A percentile compares a stretch with the other conserved stretches of the same genome.
These are phyloP conservation scores for Serrognathus titanus DNA, from an alignment of 2,888 invertebrate genomes.

Conservation along the genomic window DNA sequence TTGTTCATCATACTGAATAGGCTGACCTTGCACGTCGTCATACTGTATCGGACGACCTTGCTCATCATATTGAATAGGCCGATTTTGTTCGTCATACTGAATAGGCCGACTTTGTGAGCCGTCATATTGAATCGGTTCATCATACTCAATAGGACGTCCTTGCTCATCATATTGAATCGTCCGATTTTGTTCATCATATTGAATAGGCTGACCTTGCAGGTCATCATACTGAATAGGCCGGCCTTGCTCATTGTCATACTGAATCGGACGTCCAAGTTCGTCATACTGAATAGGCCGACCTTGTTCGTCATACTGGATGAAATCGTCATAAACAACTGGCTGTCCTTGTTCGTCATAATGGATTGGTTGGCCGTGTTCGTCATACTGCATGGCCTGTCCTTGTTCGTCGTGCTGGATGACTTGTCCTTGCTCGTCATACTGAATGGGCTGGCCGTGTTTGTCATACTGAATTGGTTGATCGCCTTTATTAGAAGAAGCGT, in stretches of 20 bases:
- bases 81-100: conserved; percentile 27
- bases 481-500: conserved; percentile 6
- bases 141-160: conserved; percentile 20
- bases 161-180: conserved; percentile 25
- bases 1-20: conserved; percentile 18
- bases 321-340: background rate
- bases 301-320: conserved; percentile 18
- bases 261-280: conserved; percentile 19
- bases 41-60: conserved; percentile 20
- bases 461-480: conserved; percentile 21
- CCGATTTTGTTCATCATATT: conserved; percentile 32
- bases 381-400: conserved; percentile 5
- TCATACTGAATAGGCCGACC: conserved; percentile 24
- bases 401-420: conserved; percentile 10
- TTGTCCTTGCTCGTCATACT: conserved; percentile 32
- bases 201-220: conserved; percentile 22
- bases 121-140: conserved; percentile 5
- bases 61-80: conserved; percentile 26
- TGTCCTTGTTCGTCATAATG: background rate
- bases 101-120: conserved; percentile 26
- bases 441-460: conserved; percentile 24
- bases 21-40: conserved; percentile 3
- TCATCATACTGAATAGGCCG: conserved; percentile 19
- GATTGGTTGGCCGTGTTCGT: conserved; percentile 14
- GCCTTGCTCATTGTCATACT: conserved; percentile 26